A percentile compares a stretch with the other conserved stretches of the same genome.
These are phyloP conservation scores for Tachycineta bicolor DNA, from an alignment of 2,113 vertebrate species.

Conservation along the genomic window DNA sequence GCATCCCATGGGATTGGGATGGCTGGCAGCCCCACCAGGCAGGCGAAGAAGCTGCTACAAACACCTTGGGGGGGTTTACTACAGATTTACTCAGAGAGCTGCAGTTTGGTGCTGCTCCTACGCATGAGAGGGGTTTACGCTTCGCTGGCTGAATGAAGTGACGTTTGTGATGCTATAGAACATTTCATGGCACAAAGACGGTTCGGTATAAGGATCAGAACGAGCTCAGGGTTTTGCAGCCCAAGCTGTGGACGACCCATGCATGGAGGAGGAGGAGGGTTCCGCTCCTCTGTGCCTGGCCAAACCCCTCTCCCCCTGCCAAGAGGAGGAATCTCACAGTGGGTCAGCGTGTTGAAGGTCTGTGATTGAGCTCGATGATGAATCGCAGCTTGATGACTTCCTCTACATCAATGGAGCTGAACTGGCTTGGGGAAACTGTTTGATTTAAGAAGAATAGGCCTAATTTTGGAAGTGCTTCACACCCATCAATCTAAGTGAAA, in stretches of 20 bases:
- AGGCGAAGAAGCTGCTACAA: neutral
- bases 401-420: slow-evolving; percentile 58
- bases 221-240: neutral
- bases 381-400: slow-evolving; percentile 66
- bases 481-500: slow-evolving; percentile 68
- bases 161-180: slow-evolving; percentile 1
- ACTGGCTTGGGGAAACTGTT: slow-evolving; percentile 67
- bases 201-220: neutral
- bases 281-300: neutral
- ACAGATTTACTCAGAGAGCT: neutral
- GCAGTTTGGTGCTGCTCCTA: neutral
- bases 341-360: slow-evolving; percentile 14
- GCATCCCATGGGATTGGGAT: rapidly evolving
- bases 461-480: slow-evolving; percentile 70
- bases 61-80: neutral
- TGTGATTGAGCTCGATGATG: slow-evolving; percentile 33
- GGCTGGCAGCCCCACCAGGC: rapidly evolving
- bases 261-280: neutral
- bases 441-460: slow-evolving; percentile 67
- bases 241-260: rapidly evolving
- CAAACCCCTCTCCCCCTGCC: neutral
- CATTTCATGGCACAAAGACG: neutral
- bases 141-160: slow-evolving; percentile 2
- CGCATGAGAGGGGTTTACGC: slow-evolving; percentile 17
- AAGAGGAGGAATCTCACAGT: neutral